A percentile compares a stretch with the other conserved stretches of the same genome.
Conservation (phyloP, 2,888 invertebrate species). For the Tipula unca region DNA sequence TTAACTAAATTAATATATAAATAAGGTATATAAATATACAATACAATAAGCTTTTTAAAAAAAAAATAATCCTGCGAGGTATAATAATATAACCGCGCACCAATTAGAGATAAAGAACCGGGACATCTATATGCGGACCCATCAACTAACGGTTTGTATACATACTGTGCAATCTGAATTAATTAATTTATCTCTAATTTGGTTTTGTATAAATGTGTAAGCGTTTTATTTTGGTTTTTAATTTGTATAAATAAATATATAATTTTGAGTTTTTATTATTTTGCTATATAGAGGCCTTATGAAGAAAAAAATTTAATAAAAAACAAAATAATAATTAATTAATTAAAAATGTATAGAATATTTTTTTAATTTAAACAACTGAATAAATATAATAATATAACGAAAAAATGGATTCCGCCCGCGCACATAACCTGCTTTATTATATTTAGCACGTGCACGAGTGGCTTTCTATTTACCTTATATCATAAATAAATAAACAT, state of each 20-base stretch:
- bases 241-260: not conserved
- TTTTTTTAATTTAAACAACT: not conserved
- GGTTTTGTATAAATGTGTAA: not conserved
- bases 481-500: not conserved
- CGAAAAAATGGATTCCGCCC: not conserved
- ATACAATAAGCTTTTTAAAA: not conserved
- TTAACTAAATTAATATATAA: not conserved
- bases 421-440: not conserved
- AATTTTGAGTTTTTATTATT: not conserved
- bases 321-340: not conserved
- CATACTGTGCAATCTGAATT: not conserved
- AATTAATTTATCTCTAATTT: not conserved
- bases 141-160: not conserved
- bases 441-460: not conserved
- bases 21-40: not conserved
- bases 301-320: not conserved
- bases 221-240: not conserved
- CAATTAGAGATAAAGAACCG: not conserved
- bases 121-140: not conserved
- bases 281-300: conserved; percentile 8
- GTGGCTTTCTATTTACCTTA: not conserved
- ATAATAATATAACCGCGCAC: not conserved
- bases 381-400: not conserved
- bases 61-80: not conserved
- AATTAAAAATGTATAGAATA: not conserved